Base-by-base conservation (phyloP, 1,140 invertebrate genomes). In the Drosophila leontia region DNA sequence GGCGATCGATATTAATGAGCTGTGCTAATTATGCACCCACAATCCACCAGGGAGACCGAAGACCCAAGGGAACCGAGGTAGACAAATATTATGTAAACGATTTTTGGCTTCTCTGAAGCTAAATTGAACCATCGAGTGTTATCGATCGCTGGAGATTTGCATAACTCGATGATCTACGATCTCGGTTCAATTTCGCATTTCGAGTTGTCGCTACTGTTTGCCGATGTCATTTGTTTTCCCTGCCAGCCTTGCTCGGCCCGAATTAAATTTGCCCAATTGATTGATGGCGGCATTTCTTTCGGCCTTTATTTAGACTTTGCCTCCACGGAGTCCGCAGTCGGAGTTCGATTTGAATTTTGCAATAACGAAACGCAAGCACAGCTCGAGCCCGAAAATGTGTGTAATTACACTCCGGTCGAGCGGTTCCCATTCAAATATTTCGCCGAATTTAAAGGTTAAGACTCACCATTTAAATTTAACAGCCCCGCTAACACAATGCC, bases 391-490 rank as follows among this genome's bases (percentile, higher is more conserved):
- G 44, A 72, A 80, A 75, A 68, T 55, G 34, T 56, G 75, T 76
- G 56, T 78, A 79, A 72, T 79, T 79, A 78, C 65, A 72, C 50
- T 68, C 47, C 53, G 7, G 53, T 37, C 34, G 48, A 60, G 59
- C 74, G 53, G 44, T 64, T 48, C 47, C 61, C 72, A 76, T 63
- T 64, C 72, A 63, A 56, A 64, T 62, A 80, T 74, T 65, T 84
- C 42, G 82, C 67, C 48, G 75, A 78, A 74, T 88, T 83, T 88
- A 88, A 87, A 87, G 84, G 84, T 87, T 87, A 88, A 87, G 58
- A 64, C 84, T 67, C 57, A 88, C 63, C 80, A 87, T 87, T 88
- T 83, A 83, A 80, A 77, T 77, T 80, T 82, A 82, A 86, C 45
- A 82, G 79, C 75, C 81, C 29, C 17, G 63, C 26, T 70, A 72